Conservation (phyloP, 2,888 invertebrate genomes). For the Catotricha subobsoleta region DNA sequence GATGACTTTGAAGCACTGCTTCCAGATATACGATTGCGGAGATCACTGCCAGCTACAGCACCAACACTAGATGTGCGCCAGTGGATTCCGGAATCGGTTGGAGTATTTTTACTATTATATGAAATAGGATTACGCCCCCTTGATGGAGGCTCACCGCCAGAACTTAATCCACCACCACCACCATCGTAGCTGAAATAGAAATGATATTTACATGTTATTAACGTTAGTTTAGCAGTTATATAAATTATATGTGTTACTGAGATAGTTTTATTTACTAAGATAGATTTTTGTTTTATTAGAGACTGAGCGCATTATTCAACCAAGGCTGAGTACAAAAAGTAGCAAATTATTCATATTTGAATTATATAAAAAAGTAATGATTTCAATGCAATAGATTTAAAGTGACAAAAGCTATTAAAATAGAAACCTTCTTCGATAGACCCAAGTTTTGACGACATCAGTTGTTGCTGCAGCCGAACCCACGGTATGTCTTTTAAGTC, state of each 20-base stretch:
- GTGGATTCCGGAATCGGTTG: conserved; percentile 10
- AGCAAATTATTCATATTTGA: too few relatives aligned
- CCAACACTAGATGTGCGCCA: conserved; percentile 11
- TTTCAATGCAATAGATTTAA: background rate
- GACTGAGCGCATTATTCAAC: too few relatives aligned
- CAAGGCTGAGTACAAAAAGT: too few relatives aligned
- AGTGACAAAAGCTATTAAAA: background rate
- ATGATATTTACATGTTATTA: too few relatives aligned
- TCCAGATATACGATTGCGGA: too few relatives aligned
- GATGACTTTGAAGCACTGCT: too few relatives aligned
- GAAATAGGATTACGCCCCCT: conserved; percentile 10
- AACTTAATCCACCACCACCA: conserved; percentile 9
- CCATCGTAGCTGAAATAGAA: conserved; percentile 10
- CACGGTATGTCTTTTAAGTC: conserved; percentile 8
- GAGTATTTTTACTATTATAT: conserved; percentile 10
- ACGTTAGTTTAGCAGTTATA: too few relatives aligned
- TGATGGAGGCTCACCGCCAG: conserved; percentile 8
- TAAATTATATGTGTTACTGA: too few relatives aligned
- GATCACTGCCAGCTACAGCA: conserved; percentile 9
- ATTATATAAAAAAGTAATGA: too few relatives aligned
- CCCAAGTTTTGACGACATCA: conserved; percentile 13
- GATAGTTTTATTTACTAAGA: too few relatives aligned
- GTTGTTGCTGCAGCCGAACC: conserved; percentile 10
- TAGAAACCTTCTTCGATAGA: conserved; percentile 10
- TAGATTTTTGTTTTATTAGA: too few relatives aligned